These are phyloP conservation scores for Tinamus major DNA, from an alignment of 2,797 vertebrate genomes.

Conservation along the genomic window DNA sequence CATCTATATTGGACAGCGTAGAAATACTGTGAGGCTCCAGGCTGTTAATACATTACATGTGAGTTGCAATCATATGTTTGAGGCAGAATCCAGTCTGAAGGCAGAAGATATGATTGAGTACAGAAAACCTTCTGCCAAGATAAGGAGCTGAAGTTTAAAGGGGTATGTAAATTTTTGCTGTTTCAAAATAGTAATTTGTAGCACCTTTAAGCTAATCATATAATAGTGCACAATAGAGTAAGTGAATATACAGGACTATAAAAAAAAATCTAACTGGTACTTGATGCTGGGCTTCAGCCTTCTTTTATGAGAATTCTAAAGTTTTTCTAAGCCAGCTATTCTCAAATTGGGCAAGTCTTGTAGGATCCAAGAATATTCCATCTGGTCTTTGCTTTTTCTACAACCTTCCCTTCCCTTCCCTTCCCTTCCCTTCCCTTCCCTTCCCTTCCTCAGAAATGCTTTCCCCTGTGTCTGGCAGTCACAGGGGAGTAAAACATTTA, in stretches of 20 bases:
- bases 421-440: too few relatives aligned
- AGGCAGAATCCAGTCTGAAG: not conserved
- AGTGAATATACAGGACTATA: not conserved
- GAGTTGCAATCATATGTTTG: not conserved
- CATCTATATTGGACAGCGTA: not conserved
- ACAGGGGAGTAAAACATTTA: not conserved
- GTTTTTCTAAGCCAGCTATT: not conserved
- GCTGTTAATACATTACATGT: not conserved
- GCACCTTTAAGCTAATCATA: not conserved
- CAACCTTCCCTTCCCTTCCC: not conserved
- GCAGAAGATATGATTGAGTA: not conserved
- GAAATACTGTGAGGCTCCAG: not conserved
- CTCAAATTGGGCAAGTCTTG: not conserved
- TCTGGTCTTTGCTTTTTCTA: not conserved
- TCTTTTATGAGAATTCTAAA: not conserved
- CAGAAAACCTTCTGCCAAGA: not conserved
- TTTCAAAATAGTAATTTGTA: not conserved
- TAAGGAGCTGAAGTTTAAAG: not conserved
- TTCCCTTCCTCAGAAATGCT: not conserved
- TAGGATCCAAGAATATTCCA: not conserved
- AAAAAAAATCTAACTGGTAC: not conserved
- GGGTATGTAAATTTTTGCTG: not conserved
- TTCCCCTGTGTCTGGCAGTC: not conserved
- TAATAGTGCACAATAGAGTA: not conserved
- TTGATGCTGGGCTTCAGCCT: not conserved